Evolutionary conservation across 2,888 invertebrate species (phyloP), one percentile per base, ranked within the genome.

Genomic region (Theodoxus fluviatilis): DNA sequence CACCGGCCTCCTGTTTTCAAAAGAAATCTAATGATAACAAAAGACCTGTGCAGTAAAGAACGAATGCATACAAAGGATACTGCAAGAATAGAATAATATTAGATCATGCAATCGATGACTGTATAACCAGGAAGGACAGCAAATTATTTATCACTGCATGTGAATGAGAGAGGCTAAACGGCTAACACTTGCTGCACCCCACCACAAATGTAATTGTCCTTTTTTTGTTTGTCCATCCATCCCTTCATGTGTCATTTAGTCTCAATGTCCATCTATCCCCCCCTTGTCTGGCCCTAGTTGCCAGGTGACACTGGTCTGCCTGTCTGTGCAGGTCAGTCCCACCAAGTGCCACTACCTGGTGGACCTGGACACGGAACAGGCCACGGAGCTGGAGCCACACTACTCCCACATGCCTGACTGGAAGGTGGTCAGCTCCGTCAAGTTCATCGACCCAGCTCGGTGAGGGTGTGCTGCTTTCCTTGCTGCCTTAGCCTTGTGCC

Each of bases 341-440:
- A 90, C 90, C 0, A 90, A 91, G 68, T 96, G 96, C 82, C 92
- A 96, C 88, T 96, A 94, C 85, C 87, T 97, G 33, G 89, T 96
- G 63, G 95, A 96, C 88, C 90, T 94, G 6, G 94, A 95, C 86
- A 87, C 92, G 43, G 92, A 92, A 0, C 88, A 87, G 68, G 91
- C 92, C 69, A 92, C 92, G 0, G 82, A 88, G 0, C 84, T 92
- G 57, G 94, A 96, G 84, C 96, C 95, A 0, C 91, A 91, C 78
- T 96, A 95, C 89, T 90, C 93, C 25, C 89, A 90, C 76, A 88
- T 89, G 9, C 90, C 91, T 31, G 86, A 89, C 68, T 96, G 96
- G 94, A 91, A 91, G 68, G 86, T 92, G 2, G 84, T 95, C 37
- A 91, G 92, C 75, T 90, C 91, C 33, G 89, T 92, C 2, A 91